A percentile compares a stretch with the other conserved stretches of the same genome.
These are phyloP conservation scores for Probaryconus sp. DNA, from an alignment of 1,140 invertebrate species.

Conservation along the genomic window DNA sequence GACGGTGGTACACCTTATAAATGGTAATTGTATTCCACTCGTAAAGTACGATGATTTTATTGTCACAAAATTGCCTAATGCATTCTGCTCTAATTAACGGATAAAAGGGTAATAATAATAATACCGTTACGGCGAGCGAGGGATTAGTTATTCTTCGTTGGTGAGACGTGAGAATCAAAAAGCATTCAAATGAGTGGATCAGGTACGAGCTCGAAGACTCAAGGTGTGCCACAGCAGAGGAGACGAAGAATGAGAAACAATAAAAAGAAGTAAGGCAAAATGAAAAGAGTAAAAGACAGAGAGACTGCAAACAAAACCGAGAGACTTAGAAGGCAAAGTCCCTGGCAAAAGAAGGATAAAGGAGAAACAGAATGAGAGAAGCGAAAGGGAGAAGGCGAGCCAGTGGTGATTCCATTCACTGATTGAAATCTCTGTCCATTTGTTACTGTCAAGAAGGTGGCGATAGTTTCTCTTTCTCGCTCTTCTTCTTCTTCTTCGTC, in stretches of 20 bases:
- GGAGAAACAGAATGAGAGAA: slow-evolving; percentile 57
- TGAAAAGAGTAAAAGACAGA: slow-evolving; percentile 47
- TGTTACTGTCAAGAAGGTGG: slow-evolving; percentile 82
- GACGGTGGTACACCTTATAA: no score
- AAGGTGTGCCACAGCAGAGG: slow-evolving; percentile 70
- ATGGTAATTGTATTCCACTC: no score
- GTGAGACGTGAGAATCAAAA: slow-evolving; percentile 44
- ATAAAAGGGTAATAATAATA: neutral
- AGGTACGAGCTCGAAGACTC: slow-evolving; percentile 68
- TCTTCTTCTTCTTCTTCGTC: slow-evolving; percentile 61
- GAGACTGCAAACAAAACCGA: slow-evolving; percentile 60
- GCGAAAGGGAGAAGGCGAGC: slow-evolving; percentile 58
- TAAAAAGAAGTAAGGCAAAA: slow-evolving; percentile 45
- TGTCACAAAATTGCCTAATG: no score
- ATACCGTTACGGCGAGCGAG: neutral
- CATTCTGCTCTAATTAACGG: no score
- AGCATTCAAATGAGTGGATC: slow-evolving; percentile 64
- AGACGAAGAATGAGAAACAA: slow-evolving; percentile 52
- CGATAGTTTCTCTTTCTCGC: slow-evolving; percentile 77
- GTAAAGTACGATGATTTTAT: no score
- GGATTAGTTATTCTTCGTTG: slow-evolving; percentile 30
- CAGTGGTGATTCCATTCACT: slow-evolving; percentile 79
- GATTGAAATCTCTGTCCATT: slow-evolving; percentile 82
- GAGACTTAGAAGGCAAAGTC: slow-evolving; percentile 66
- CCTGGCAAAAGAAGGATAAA: slow-evolving; percentile 62